Percentiles rank a stretch among this genome's conserved stretches.
Evolutionary conservation across 2,888 invertebrate species (phyloP).

Genomic region (Parelbella ahira): DNA sequence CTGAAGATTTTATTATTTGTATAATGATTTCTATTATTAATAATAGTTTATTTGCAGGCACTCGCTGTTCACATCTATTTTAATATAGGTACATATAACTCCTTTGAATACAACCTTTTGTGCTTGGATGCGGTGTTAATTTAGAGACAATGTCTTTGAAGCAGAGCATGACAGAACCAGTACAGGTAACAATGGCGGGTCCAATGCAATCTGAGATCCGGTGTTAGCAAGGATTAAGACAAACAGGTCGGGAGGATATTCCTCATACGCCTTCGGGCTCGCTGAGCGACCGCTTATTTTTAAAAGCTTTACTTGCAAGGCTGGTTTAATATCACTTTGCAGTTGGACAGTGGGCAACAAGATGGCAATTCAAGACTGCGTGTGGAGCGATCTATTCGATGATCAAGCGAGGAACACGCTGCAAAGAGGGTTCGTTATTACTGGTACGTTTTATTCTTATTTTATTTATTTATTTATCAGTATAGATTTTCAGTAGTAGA

Average conservation of each 20-base stretch:
- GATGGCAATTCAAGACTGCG: constrained; percentile 33
- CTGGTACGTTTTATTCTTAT: constrained; percentile 39
- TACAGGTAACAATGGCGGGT: constrained; percentile 27
- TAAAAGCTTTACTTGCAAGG: constrained; percentile 2
- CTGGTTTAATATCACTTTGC: too few species aligned
- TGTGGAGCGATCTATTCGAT: constrained; percentile 46
- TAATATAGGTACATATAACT: not conserved
- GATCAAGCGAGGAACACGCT: constrained; percentile 38
- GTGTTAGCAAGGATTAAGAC: constrained; percentile 21
- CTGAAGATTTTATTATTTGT: too few species aligned
- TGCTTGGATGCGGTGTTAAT: constrained; percentile 6
- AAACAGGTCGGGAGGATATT: constrained; percentile 22
- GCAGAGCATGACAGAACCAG: constrained; percentile 52
- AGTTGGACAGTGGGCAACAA: constrained; percentile 17
- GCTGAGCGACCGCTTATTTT: constrained; percentile 21
- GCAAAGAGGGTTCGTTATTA: constrained; percentile 39
- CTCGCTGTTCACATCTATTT: too few species aligned
- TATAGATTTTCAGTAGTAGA: too few species aligned
- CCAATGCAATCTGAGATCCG: constrained; percentile 42
- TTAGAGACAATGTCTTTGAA: constrained; percentile 35
- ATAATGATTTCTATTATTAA: too few species aligned
- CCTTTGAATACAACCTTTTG: constrained; percentile 1
- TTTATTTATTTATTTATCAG: constrained; percentile 4
- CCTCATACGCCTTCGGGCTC: constrained; percentile 18
- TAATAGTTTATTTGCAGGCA: too few species aligned